Evolutionary conservation across 1,140 invertebrate species (phyloP), one percentile per base, ranked within the genome.

Genomic region (Latrodectus geometricus): DNA sequence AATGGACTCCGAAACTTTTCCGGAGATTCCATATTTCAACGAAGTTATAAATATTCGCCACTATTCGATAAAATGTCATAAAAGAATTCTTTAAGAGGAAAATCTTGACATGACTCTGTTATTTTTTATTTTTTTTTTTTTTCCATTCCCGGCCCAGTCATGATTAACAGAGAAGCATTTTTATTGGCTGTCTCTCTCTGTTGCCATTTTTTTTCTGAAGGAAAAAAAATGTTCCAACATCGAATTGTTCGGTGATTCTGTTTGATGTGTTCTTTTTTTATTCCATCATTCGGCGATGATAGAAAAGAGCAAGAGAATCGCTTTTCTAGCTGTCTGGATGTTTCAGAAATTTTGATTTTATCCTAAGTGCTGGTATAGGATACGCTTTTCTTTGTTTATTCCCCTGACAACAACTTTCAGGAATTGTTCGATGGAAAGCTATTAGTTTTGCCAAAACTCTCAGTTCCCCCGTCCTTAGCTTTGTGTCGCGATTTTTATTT

Each of bases 1-100:
- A 83, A 83, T 83, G 81, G 81, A 83, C 70, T 66, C 68, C 11
- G 69, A 65, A 49, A 74, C 35, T 49, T 83, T 74, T 8, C 69
- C 35, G 7, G 20, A 49, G 74, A 83, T 83, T 75, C 70, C 81
- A 83, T 75, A 83, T 83, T 75, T 83, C 81, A 83, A 52, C 65
- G 81, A 83, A 35, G 72, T 83, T 74, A 83, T 83, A 83, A 83
- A 83, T 83, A 83, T 83, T 83, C 81, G 70, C 74, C 74, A 83
- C 70, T 52, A 74, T 83, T 83, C 81, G 72, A 83, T 83, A 83
- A 83, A 83, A 83, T 66, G 81, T 83, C 81, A 83, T 74, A 83
- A 83, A 65, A 75, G 81, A 75, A 83, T 83, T 83, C 80, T 83
- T 83, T 74, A 74, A 83, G 72, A 15, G 56, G 54, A 83, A 73